A percentile compares a stretch with the other conserved stretches of the same genome.
Conservation (phyloP, 2,797 vertebrate species). For the Darevskia mixta region DNA sequence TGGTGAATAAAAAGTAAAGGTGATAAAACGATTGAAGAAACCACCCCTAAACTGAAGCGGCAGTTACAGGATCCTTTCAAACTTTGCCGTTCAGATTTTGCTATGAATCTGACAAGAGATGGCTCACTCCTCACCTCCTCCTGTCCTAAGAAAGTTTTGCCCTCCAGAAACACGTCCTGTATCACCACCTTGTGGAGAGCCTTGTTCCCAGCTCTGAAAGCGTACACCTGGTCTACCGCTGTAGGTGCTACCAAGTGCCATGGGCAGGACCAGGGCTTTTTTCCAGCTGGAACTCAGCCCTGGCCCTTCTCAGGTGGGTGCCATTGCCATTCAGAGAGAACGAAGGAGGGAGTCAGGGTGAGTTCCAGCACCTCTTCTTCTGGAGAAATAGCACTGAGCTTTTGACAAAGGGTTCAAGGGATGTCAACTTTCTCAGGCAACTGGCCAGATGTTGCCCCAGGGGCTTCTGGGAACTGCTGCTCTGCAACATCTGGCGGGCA, state of each 20-base stretch:
- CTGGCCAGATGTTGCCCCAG: neutral
- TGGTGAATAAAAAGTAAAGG: neutral
- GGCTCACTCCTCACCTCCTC: too few relatives aligned
- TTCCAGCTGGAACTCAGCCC: too few relatives aligned
- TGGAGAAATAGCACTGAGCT: too few relatives aligned
- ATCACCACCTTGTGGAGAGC: conserved; percentile 19
- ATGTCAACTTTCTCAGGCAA: neutral
- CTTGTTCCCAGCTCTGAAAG: too few relatives aligned
- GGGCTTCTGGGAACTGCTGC: too few relatives aligned
- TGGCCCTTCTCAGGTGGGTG: too few relatives aligned
- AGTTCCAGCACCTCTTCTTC: too few relatives aligned
- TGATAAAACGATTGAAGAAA: neutral
- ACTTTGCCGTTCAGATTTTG: neutral
- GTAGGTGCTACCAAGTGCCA: neutral
- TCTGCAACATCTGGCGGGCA: too few relatives aligned
- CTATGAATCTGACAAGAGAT: neutral
- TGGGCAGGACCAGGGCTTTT: neutral
- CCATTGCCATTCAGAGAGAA: too few relatives aligned
- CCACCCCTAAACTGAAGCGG: neutral
- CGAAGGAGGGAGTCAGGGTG: too few relatives aligned
- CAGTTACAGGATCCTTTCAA: neutral
- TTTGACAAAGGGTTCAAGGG: neutral
- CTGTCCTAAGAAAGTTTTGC: neutral
- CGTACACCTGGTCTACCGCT: neutral
- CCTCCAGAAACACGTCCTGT: neutral